Evolutionary conservation across 2,888 invertebrate genomes (phyloP).

Genomic region (Patella depressa): DNA sequence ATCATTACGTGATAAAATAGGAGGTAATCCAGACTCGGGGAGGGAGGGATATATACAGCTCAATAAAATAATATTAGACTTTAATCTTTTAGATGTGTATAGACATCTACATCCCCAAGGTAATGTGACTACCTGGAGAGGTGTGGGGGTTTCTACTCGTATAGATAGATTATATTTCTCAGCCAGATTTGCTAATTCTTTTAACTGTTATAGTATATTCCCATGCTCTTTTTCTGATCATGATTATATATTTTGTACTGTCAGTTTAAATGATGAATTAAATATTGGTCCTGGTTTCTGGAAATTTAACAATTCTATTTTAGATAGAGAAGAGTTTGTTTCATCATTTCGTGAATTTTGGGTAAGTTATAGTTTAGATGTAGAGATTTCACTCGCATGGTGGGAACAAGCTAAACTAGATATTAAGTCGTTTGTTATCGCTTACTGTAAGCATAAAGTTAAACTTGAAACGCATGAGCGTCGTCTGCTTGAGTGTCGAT

Average conservation of each 20-base stretch:
- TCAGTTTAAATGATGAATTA: background rate
- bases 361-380: background rate
- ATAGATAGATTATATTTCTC: constrained; percentile 2
- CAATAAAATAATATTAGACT: background rate
- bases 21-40: too few relatives aligned
- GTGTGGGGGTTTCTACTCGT: background rate
- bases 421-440: background rate
- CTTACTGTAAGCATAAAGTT: background rate
- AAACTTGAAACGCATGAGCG: background rate
- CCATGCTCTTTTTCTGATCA: background rate
- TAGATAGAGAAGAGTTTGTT: background rate
- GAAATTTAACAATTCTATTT: background rate
- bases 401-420: background rate
- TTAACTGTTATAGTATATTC: background rate
- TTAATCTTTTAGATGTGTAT: background rate
- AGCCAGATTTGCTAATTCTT: background rate
- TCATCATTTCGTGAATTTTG: background rate
- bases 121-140: background rate
- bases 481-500: background rate
- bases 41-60: background rate
- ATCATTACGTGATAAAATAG: too few relatives aligned
- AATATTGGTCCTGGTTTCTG: background rate
- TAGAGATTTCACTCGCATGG: background rate
- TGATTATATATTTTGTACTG: background rate
- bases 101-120: background rate